phyloP scores from a whole-genome alignment of 2,797 vertebrate species.

The Neomorphus geoffroyi region DNA sequence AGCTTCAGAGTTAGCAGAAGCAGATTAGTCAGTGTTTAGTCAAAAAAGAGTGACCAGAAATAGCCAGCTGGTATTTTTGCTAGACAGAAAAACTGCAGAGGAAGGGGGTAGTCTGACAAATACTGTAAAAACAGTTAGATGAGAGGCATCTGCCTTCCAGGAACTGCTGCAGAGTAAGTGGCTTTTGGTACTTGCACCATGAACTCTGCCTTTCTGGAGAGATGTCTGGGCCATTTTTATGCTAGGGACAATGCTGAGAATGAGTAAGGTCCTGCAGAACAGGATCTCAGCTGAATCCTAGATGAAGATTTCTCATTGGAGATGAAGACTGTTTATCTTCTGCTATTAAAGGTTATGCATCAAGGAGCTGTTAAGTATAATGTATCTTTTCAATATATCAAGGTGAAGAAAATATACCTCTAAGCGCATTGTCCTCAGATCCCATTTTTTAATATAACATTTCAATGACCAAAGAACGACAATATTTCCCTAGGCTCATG shows the following conservation, averaged over 20 bases:
- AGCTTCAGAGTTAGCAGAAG: not conserved
- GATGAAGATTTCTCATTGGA: not conserved
- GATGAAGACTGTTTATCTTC: not conserved
- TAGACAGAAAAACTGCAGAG: constrained; percentile 48
- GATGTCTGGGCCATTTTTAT: constrained; percentile 2
- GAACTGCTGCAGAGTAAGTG: constrained; percentile 7
- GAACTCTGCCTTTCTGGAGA: constrained; percentile 10
- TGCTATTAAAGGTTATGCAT: not conserved
- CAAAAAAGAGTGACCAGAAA: constrained; percentile 34
- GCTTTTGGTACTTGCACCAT: not conserved
- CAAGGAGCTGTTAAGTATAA: not conserved
- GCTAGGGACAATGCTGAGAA: not conserved
- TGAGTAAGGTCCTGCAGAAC: not conserved
- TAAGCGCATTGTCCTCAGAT: not conserved
- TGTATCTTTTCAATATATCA: not conserved
- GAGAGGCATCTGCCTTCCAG: constrained; percentile 43
- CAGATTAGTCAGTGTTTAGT: constrained; percentile 15
- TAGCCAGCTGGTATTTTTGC: constrained; percentile 41
- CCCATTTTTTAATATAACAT: not conserved
- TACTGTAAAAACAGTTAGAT: constrained; percentile 21
- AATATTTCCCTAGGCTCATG: not conserved
- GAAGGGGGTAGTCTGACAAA: constrained; percentile 44
- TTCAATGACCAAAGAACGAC: not conserved
- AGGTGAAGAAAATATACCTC: not conserved
- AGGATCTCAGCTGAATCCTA: not conserved